phyloP scores from a whole-genome alignment of 2,113 vertebrate genomes.

The Junco hyemalis region DNA sequence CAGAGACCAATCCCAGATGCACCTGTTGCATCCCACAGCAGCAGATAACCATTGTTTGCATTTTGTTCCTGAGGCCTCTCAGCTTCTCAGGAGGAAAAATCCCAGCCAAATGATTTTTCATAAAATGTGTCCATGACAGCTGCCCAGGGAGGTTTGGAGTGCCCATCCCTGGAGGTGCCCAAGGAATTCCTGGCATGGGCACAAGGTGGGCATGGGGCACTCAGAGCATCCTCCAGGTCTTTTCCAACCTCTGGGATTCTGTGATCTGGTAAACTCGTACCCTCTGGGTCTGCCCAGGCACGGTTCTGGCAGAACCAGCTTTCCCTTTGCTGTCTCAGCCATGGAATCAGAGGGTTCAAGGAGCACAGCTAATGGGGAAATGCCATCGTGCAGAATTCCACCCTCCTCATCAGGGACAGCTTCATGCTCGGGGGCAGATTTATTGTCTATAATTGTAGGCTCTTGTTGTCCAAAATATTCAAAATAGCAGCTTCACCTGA shows the following conservation, averaged over 20 bases:
- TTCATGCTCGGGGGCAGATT: not conserved
- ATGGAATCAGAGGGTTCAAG: too few species aligned
- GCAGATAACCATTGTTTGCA: too few species aligned
- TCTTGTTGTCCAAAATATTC: not conserved
- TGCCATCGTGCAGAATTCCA: not conserved
- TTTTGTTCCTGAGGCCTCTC: too few species aligned
- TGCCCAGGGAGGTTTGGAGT: not conserved
- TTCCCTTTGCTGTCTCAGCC: not conserved
- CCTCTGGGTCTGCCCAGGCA: not conserved
- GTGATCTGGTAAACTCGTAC: not conserved
- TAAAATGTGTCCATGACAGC: too few species aligned
- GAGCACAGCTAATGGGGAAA: not conserved
- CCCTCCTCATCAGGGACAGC: not conserved
- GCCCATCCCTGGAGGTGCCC: not conserved
- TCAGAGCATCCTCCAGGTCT: accelerated
- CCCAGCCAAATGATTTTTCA: too few species aligned
- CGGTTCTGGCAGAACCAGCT: not conserved
- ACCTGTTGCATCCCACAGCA: too few species aligned
- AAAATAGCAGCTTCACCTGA: not conserved
- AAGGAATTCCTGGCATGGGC: not conserved
- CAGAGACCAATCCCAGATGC: too few species aligned
- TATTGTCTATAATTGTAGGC: not conserved
- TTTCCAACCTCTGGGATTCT: not conserved
- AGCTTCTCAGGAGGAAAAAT: too few species aligned
- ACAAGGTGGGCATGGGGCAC: accelerated